A percentile compares a stretch with the other conserved stretches of the same genome.
These are phyloP conservation scores for Capromys pilorides DNA, from an alignment of 2,797 vertebrate species.

Conservation along the genomic window DNA sequence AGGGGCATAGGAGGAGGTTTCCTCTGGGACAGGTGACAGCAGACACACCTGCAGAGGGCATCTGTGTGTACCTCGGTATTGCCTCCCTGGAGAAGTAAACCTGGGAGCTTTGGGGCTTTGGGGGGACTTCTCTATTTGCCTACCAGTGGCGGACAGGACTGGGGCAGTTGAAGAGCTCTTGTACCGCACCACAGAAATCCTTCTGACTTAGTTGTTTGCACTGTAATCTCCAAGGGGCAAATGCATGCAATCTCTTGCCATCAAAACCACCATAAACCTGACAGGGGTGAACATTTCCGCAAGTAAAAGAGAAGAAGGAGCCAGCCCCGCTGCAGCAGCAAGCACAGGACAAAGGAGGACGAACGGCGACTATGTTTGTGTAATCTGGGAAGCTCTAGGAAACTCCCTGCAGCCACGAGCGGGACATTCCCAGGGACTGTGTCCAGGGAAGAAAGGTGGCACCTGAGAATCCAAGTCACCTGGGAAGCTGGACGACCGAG, in stretches of 20 bases:
- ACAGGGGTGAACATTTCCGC: neutral
- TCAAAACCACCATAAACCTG: neutral
- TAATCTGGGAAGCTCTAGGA: neutral
- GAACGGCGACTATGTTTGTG: neutral
- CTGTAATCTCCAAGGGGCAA: neutral
- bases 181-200: neutral
- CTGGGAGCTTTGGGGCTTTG: neutral
- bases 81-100: neutral
- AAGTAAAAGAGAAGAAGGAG: neutral
- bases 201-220: constrained; percentile 20
- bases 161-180: neutral
- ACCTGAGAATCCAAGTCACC: neutral
- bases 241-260: constrained; percentile 1
- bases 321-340: neutral
- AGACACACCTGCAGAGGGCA: neutral
- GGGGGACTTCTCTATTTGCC: neutral
- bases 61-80: neutral
- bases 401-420: neutral
- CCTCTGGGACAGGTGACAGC: neutral
- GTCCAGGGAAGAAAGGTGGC: neutral
- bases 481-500: neutral
- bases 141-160: neutral
- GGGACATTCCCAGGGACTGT: neutral
- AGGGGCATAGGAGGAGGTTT: neutral
- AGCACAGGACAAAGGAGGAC: neutral